Conservation (phyloP, 1,140 invertebrate genomes). For the Ostrea edulis region DNA sequence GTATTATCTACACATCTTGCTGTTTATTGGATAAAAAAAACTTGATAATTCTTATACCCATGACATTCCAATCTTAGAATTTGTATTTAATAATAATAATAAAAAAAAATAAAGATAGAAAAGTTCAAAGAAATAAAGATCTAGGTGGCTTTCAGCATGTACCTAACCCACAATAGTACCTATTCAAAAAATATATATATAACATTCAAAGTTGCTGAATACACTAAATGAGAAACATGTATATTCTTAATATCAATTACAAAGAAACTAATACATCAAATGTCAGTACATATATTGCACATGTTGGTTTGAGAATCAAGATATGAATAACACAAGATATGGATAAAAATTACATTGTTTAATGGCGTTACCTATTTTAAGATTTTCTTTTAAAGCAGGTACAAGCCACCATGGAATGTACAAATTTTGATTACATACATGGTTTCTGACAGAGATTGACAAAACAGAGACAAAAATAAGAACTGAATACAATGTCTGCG, state of each 20-base stretch:
- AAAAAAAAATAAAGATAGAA: too few relatives aligned
- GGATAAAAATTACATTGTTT: background rate
- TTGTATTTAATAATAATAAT: too few relatives aligned
- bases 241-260: background rate
- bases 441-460: background rate
- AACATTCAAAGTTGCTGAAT: background rate
- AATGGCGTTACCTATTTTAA: too few relatives aligned
- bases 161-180: background rate
- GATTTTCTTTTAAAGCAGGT: too few relatives aligned
- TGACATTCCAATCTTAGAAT: too few relatives aligned
- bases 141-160: background rate
- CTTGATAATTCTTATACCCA: too few relatives aligned
- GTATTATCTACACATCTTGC: too few relatives aligned
- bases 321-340: background rate
- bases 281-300: conserved; percentile 2
- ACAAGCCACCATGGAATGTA: too few relatives aligned
- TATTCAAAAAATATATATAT: background rate
- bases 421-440: background rate
- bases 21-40: too few relatives aligned
- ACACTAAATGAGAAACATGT: background rate
- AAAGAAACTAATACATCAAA: background rate
- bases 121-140: background rate
- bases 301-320: conserved; percentile 1
- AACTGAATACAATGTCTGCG: too few relatives aligned
- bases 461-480: background rate